Conservation (phyloP, 2,888 invertebrate species). For the Sialis fuliginosa region DNA sequence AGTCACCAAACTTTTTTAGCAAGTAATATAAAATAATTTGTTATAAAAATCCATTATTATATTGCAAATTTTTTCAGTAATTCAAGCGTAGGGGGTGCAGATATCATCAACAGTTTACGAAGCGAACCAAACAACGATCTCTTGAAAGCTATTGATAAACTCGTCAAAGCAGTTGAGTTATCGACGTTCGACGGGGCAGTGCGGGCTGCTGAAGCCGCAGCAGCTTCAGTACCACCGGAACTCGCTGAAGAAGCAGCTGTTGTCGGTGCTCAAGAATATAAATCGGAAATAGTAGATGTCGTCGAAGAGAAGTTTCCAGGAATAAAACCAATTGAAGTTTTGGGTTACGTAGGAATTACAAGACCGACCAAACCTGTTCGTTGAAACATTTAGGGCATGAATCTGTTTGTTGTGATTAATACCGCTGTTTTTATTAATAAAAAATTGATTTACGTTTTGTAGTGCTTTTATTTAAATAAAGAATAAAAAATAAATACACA, state of each 20-base stretch:
- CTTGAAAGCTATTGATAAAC: slow-evolving; percentile 23
- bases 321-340: slow-evolving; percentile 24
- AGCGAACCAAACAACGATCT: slow-evolving; percentile 21
- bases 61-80: too few species aligned
- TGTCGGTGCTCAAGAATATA: slow-evolving; percentile 22
- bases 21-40: too few species aligned
- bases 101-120: neutral
- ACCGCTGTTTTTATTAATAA: too few species aligned
- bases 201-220: slow-evolving; percentile 26
- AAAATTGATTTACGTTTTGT: too few species aligned
- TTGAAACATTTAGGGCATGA: too few species aligned
- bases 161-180: slow-evolving; percentile 27
- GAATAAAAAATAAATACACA: too few species aligned
- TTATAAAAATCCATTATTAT: too few species aligned
- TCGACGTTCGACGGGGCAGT: slow-evolving; percentile 26
- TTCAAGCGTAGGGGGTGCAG: neutral
- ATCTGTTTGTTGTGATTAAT: too few species aligned
- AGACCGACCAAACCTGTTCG: slow-evolving; percentile 20
- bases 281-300: slow-evolving; percentile 19
- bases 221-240: slow-evolving; percentile 25
- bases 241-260: slow-evolving; percentile 28
- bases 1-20: too few species aligned
- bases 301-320: slow-evolving; percentile 21
- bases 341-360: slow-evolving; percentile 28
- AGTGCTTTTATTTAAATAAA: too few species aligned